These are phyloP conservation scores for Noctua pronuba DNA, from an alignment of 2,888 invertebrate genomes.

Conservation along the genomic window DNA sequence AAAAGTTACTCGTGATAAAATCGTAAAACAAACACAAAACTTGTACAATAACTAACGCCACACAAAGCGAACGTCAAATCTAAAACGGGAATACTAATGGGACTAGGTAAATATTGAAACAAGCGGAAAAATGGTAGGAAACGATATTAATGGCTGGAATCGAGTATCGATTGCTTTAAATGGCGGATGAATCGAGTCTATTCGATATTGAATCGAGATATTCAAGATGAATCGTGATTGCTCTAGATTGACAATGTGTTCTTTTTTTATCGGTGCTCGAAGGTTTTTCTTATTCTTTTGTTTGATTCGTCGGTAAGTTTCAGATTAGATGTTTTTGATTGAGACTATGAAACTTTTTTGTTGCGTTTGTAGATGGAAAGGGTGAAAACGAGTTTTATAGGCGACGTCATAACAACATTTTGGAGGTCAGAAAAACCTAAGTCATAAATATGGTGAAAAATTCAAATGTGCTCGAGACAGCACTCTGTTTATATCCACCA, in stretches of 20 bases:
- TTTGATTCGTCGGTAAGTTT: constrained; percentile 41
- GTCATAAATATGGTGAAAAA: not conserved
- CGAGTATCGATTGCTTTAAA: constrained; percentile 74
- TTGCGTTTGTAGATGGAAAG: not conserved
- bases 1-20: constrained; percentile 10
- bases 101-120: constrained; percentile 70
- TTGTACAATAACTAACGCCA: constrained; percentile 20
- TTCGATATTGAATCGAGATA: constrained; percentile 66
- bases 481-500: not conserved
- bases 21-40: constrained; percentile 17
- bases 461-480: not conserved
- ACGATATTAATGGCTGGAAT: constrained; percentile 71
- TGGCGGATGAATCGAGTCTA: constrained; percentile 66
- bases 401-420: not conserved
- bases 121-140: constrained; percentile 70
- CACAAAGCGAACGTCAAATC: constrained; percentile 41
- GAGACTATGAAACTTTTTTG: constrained; percentile 14
- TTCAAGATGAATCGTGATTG: constrained; percentile 67
- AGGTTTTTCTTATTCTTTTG: constrained; percentile 51
- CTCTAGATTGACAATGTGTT: constrained; percentile 70
- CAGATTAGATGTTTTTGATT: constrained; percentile 36
- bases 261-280: constrained; percentile 62
- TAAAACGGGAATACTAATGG: constrained; percentile 62
- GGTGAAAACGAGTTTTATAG: not conserved
- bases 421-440: not conserved